These are phyloP conservation scores for Cepaea nemoralis DNA, from an alignment of 1,140 invertebrate genomes.

Conservation along the genomic window DNA sequence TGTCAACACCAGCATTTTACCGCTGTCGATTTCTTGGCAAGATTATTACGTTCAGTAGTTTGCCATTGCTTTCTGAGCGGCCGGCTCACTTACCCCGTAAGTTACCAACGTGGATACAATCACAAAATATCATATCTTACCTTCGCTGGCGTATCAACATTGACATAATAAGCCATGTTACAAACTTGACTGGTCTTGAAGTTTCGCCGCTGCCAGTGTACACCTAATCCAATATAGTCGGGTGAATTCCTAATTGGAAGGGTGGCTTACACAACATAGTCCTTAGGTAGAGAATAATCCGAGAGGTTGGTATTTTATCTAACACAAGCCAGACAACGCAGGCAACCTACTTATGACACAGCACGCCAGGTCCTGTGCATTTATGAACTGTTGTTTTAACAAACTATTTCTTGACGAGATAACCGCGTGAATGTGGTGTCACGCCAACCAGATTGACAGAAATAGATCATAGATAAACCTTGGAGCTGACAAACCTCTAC, in stretches of 20 bases:
- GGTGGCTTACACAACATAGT: neutral
- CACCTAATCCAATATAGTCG: neutral
- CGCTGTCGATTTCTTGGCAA: no score
- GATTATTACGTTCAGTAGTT: no score
- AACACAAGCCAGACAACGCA: neutral
- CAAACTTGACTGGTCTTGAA: neutral
- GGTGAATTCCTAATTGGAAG: no score
- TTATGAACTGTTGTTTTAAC: neutral
- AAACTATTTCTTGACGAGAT: neutral
- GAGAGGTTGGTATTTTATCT: neutral
- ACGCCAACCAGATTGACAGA: neutral
- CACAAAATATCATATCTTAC: no score
- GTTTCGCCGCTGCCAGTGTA: neutral
- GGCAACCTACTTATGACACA: neutral
- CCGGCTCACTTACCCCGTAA: no score
- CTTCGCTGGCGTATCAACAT: neutral
- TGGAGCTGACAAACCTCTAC: neutral
- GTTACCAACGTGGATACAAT: no score
- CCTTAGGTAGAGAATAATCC: neutral
- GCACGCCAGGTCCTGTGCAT: neutral
- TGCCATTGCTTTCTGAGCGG: no score
- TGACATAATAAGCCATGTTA: neutral
- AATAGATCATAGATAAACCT: slow-evolving; percentile 1
- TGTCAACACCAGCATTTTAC: no score
- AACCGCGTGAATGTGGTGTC: neutral